These are phyloP conservation scores for Anoplopoma fimbria DNA, from an alignment of 2,113 vertebrate genomes.

Conservation along the genomic window DNA sequence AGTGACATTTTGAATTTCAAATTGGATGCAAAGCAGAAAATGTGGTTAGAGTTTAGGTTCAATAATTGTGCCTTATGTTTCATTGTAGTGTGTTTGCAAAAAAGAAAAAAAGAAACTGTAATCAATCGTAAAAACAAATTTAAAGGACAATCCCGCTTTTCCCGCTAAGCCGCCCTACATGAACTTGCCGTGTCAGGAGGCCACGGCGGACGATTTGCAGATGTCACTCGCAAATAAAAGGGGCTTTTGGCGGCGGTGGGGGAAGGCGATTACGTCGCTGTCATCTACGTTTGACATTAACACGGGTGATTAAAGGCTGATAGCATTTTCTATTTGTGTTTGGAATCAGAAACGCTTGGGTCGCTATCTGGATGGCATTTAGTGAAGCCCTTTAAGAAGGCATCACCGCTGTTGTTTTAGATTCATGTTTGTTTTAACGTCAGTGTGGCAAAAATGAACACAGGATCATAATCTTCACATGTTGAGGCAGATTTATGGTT, in stretches of 20 bases:
- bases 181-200: slow-evolving; percentile 36
- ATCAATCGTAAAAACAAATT: no score
- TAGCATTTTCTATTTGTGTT: slow-evolving; percentile 73
- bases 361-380: slow-evolving; percentile 81
- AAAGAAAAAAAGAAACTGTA: no score
- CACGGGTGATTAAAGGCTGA: slow-evolving; percentile 66
- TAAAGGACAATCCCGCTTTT: not conserved
- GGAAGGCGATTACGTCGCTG: slow-evolving; percentile 70
- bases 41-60: no score
- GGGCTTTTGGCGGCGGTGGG: slow-evolving; percentile 50
- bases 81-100: no score
- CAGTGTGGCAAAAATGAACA: not conserved
- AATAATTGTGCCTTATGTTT: no score
- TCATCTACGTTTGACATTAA: slow-evolving; percentile 83
- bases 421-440: slow-evolving; percentile 27
- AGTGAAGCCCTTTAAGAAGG: slow-evolving; percentile 63
- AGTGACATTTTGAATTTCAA: no score
- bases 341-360: slow-evolving; percentile 52
- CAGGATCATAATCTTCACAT: not conserved
- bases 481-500: not conserved
- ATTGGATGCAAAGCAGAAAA: no score
- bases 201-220: slow-evolving; percentile 21
- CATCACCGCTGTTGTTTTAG: slow-evolving; percentile 47
- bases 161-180: not conserved
- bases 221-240: slow-evolving; percentile 60